Base-by-base conservation (phyloP, 2,888 invertebrate species). In the Drosophila conformis region DNA sequence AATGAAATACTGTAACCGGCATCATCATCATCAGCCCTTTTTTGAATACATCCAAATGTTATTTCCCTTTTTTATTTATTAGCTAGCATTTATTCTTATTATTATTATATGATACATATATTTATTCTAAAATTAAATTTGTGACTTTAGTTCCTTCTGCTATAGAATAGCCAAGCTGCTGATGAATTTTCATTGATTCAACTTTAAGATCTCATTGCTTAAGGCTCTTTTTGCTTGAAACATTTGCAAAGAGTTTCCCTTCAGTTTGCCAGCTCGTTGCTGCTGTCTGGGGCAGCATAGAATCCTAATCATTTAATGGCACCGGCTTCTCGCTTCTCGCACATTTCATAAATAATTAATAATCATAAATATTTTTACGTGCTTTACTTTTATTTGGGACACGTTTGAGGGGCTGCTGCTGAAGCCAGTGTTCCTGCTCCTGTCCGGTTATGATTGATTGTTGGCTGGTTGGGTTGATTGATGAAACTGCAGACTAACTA, bases 261-360 rank as follows among this genome's bases (percentile, higher is more conserved):
- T 35, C 10, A 0, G 21, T 15, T 18, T n/a, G 27, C 0, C n/a
- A n/a, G 36, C 4, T 4, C 21, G n/a, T n/a, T 33, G 25, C 21
- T 21, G 40, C 57, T 65, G 64, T 52, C 36, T 52, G 52, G 40
- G 13, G 46, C 46, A 52, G 60, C 56, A 56, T 21, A 27, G 64
- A 65, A 69, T 78, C 65, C 71, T 77, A 89, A 89, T 87, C 89
- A 80, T 83, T 78, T 88, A 83, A 88, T 84, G 83, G 81, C 66
- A 72, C 66, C 56, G 42, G 49, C 66, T 58, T 54, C 66, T 61
- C 75, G 59, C 64, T 38, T 38, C 77, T 42, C 42, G 25, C 69
- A 75, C 63, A 65, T 65, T 73, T 70, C 82, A 84, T 84, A 83
- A 83, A 89, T 84, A 87, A 84, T 84, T 84, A 87, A 84, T 84